Conservation (phyloP, 2,113 vertebrate species). For the Macquaria ambigua region DNA sequence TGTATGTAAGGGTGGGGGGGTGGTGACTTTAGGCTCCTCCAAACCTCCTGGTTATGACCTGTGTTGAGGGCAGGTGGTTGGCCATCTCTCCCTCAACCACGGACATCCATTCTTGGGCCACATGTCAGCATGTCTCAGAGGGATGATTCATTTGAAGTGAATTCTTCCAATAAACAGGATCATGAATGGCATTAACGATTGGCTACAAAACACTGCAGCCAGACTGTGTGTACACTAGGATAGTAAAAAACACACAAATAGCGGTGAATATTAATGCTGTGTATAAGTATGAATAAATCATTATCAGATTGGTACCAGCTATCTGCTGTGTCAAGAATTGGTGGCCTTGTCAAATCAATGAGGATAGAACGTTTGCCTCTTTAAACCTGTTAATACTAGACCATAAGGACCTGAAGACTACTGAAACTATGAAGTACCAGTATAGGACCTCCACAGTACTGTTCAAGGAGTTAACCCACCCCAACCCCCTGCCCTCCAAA, state of each 20-base stretch:
- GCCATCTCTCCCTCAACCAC: constrained; percentile 20
- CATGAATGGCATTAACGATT: neutral
- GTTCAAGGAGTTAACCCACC: neutral
- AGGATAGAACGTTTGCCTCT: neutral
- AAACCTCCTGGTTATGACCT: constrained; percentile 58
- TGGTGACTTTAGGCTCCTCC: constrained; percentile 20
- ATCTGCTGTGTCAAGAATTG: neutral
- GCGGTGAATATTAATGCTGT: neutral
- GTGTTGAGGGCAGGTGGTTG: constrained; percentile 66
- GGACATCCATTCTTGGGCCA: neutral
- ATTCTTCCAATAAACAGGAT: neutral
- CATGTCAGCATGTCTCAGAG: constrained; percentile 3
- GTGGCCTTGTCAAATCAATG: neutral
- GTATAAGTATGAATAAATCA: neutral
- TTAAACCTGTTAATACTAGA: neutral
- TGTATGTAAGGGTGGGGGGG: neutral
- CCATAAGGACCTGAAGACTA: neutral
- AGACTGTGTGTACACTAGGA: neutral
- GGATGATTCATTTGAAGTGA: neutral
- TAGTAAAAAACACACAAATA: neutral
- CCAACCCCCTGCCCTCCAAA: neutral
- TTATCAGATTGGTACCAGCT: neutral
- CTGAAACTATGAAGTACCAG: neutral
- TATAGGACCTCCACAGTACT: neutral
- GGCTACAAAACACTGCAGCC: neutral